Conservation (phyloP, 2,113 vertebrate genomes). For the Varanus komodoensis region DNA sequence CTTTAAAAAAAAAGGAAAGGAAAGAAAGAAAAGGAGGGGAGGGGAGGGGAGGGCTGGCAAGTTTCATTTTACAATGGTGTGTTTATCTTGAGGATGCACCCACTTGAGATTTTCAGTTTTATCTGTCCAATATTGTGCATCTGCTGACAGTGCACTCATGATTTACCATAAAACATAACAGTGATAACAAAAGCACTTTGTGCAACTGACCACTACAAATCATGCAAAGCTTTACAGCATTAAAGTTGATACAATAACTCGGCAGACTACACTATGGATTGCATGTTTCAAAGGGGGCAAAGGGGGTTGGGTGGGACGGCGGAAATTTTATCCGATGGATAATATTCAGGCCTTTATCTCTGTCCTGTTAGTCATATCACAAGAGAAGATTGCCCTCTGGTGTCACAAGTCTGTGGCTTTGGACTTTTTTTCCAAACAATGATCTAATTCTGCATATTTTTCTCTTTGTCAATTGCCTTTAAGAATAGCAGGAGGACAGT, state of each 20-base stretch:
- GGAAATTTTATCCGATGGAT: neutral
- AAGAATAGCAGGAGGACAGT: neutral
- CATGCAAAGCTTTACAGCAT: constrained; percentile 28
- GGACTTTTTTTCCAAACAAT: neutral
- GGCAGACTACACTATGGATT: neutral
- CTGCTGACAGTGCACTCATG: constrained; percentile 15
- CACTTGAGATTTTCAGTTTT: constrained; percentile 46
- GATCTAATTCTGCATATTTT: constrained; percentile 8
- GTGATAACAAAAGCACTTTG: constrained; percentile 21
- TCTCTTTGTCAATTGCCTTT: neutral
- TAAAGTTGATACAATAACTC: neutral
- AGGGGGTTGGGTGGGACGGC: neutral
- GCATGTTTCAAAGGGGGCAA: constrained; percentile 3
- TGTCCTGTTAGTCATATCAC: constrained; percentile 2
- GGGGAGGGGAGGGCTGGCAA: neutral
- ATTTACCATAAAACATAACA: constrained; percentile 31
- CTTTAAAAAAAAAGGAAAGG: neutral
- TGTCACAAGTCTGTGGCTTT: constrained; percentile 59
- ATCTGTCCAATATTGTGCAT: constrained; percentile 8
- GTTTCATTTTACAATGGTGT: neutral
- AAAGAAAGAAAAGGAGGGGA: neutral
- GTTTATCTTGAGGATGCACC: constrained; percentile 2
- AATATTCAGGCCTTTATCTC: constrained; percentile 30
- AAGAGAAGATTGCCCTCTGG: constrained; percentile 75
- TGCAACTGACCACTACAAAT: neutral